phyloP scores from a whole-genome alignment of 2,113 vertebrate species.

The Leptodactylus fuscus region DNA sequence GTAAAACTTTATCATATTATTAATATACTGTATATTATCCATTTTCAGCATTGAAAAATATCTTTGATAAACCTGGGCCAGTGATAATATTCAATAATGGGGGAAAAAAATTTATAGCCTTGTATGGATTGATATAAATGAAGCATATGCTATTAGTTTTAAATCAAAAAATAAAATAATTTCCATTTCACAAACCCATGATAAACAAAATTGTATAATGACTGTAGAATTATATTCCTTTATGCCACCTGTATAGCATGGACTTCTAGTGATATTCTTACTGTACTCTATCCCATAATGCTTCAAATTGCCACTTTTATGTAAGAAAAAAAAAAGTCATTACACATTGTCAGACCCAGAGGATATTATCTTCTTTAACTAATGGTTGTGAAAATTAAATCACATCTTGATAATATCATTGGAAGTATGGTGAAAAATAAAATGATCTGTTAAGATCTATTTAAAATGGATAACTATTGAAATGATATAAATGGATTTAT shows the following conservation, averaged over 20 bases:
- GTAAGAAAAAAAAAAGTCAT: conserved; percentile 1
- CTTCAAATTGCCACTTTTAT: not conserved
- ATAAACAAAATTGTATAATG: not conserved
- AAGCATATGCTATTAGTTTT: too few species aligned
- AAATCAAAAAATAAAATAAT: too few species aligned
- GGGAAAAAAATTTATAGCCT: too few species aligned
- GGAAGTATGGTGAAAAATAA: not conserved
- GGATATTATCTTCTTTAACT: conserved; percentile 10
- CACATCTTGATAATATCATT: conserved; percentile 21
- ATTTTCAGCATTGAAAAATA: too few species aligned
- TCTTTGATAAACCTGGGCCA: too few species aligned
- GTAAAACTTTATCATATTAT: too few species aligned
- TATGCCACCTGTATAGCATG: not conserved
- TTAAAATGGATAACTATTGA: not conserved
- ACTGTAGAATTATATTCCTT: not conserved
- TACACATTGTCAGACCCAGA: not conserved
- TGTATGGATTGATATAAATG: too few species aligned
- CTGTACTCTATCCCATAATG: not conserved
- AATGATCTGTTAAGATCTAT: conserved; percentile 9
- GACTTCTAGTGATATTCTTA: not conserved
- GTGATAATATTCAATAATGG: too few species aligned
- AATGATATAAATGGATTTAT: not conserved
- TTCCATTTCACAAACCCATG: not conserved
- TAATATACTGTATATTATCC: too few species aligned
- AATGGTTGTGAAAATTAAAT: conserved; percentile 10